A percentile compares a stretch with the other conserved stretches of the same genome.
These are phyloP conservation scores for Aspidoscelis tigris DNA, from an alignment of 2,113 vertebrate genomes.

Conservation along the genomic window DNA sequence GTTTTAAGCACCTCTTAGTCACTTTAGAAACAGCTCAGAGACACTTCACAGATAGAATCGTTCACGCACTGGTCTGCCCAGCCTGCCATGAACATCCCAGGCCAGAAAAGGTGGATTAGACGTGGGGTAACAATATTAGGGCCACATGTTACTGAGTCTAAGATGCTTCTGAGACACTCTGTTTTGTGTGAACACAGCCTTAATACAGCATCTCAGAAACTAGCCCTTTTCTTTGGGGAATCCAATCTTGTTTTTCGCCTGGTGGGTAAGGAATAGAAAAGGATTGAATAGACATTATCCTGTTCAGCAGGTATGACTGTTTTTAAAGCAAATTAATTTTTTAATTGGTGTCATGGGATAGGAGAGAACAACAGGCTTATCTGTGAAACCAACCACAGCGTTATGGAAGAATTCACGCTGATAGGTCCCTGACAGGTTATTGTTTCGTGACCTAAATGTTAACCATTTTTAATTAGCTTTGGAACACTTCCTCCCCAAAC, in stretches of 20 bases:
- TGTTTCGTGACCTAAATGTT: conserved; percentile 53
- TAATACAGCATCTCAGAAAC: background rate
- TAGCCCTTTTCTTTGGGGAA: background rate
- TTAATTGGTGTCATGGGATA: conserved; percentile 45
- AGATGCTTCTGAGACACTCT: too few relatives aligned
- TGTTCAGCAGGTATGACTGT: conserved; percentile 30
- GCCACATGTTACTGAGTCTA: too few relatives aligned
- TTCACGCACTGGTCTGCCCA: too few relatives aligned
- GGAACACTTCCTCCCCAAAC: conserved; percentile 17
- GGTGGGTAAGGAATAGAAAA: background rate
- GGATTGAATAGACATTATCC: conserved; percentile 44
- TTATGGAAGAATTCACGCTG: conserved; percentile 52
- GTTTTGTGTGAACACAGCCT: conserved; percentile 1
- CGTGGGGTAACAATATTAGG: too few relatives aligned
- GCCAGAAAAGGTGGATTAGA: too few relatives aligned
- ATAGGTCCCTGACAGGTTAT: conserved; percentile 54
- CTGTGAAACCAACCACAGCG: conserved; percentile 61
- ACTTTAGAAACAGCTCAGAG: too few relatives aligned
- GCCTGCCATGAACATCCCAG: too few relatives aligned
- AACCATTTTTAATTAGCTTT: conserved; percentile 65
- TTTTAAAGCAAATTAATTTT: conserved; percentile 49
- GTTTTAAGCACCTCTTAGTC: too few relatives aligned
- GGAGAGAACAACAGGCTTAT: conserved; percentile 55
- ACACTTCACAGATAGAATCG: too few relatives aligned
- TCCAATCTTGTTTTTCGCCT: conserved; percentile 29